Conservation (phyloP, 2,888 invertebrate genomes). For the Trachelus tabidus region DNA sequence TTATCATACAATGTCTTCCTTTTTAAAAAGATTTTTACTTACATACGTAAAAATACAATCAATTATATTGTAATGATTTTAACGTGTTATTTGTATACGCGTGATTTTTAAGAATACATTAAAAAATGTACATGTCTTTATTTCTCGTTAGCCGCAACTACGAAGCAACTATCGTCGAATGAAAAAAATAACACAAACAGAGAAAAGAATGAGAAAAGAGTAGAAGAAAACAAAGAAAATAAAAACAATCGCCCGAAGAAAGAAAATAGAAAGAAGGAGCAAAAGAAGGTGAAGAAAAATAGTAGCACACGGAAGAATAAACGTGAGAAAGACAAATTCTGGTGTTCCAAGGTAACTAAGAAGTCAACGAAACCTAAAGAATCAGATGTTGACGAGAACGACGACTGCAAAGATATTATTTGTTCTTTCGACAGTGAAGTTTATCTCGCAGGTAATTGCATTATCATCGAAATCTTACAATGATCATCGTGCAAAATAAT, state of each 20-base stretch:
- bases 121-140: background rate
- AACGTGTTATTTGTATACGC: background rate
- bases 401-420: conserved; percentile 36
- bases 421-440: conserved; percentile 49
- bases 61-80: background rate
- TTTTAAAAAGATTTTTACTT: background rate
- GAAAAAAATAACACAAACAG: background rate
- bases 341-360: background rate
- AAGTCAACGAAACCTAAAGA: conserved; percentile 5
- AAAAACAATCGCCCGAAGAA: background rate
- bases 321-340: conserved; percentile 4
- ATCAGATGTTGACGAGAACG: background rate
- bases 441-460: conserved; percentile 38
- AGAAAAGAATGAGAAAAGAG: background rate
- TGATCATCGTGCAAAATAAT: background rate
- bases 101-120: background rate
- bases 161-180: background rate
- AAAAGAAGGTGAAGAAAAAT: background rate
- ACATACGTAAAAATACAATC: background rate
- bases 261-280: background rate
- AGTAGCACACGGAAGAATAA: background rate
- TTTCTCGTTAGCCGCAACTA: background rate
- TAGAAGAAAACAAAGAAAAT: background rate
- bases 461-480: background rate
- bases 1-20: background rate